A percentile compares a stretch with the other conserved stretches of the same genome.
phyloP scores from a whole-genome alignment of 2,113 vertebrate species.

The Laticauda laticaudata region DNA sequence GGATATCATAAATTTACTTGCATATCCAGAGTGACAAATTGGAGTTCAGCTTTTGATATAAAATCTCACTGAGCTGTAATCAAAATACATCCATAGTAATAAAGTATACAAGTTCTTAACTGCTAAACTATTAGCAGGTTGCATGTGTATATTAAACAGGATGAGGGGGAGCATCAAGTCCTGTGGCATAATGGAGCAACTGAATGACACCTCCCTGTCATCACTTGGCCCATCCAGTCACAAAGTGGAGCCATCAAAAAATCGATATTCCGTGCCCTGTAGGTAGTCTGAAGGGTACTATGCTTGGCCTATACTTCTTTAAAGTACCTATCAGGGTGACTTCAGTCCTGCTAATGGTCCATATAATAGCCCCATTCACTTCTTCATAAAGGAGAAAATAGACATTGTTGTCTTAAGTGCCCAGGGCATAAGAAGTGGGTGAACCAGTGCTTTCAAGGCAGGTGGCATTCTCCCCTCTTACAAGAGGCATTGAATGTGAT shows the following conservation, averaged over 20 bases:
- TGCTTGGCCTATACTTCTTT: not conserved
- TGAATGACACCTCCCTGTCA: not conserved
- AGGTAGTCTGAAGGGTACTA: not conserved
- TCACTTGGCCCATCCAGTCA: not conserved
- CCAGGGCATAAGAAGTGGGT: not conserved
- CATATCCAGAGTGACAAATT: not conserved
- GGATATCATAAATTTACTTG: not conserved
- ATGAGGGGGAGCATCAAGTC: not conserved
- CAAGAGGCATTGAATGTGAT: not conserved
- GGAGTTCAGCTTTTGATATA: not conserved
- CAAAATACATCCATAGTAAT: not conserved
- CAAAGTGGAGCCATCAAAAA: not conserved
- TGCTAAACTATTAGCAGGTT: not conserved
- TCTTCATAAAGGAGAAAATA: not conserved
- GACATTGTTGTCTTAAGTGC: not conserved
- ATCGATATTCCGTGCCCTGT: not conserved
- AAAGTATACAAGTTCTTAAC: not conserved
- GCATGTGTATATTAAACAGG: not conserved
- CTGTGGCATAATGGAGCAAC: not conserved
- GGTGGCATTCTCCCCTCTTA: not conserved
- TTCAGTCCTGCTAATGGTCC: not conserved
- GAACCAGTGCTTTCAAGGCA: not conserved
- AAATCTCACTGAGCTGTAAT: not conserved
- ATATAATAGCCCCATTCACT: not conserved
- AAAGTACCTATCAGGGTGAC: not conserved